These are phyloP conservation scores for Aleadryas rufinucha DNA, from an alignment of 2,113 vertebrate genomes.

Conservation along the genomic window DNA sequence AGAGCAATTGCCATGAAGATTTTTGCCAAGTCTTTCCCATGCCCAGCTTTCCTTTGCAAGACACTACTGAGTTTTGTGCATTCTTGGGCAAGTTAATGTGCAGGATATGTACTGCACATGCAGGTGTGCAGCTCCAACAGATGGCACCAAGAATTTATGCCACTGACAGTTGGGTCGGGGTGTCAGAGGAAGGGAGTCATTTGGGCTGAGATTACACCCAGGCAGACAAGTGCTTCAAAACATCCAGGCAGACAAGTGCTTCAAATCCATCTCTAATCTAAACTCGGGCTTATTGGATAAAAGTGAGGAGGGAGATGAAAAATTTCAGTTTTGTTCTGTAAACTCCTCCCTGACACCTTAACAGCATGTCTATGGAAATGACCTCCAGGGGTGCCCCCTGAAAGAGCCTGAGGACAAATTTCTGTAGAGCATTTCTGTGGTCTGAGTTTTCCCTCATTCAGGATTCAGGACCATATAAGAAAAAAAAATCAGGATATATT, in stretches of 20 bases:
- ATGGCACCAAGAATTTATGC: not conserved
- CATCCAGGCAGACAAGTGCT: accelerated
- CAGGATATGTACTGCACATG: accelerated
- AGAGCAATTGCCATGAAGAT: not conserved
- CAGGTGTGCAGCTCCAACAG: not conserved
- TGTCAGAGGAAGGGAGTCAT: not conserved
- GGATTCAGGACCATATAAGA: not conserved
- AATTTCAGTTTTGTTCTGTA: not conserved
- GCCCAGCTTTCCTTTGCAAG: not conserved
- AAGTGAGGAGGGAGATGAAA: not conserved
- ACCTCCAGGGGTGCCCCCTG: not conserved
- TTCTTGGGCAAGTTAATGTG: not conserved
- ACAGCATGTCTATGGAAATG: not conserved
- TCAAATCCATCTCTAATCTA: not conserved
- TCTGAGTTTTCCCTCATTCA: not conserved
- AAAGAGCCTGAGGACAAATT: not conserved
- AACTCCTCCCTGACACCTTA: not conserved
- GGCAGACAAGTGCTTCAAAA: not conserved
- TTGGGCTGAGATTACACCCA: not conserved
- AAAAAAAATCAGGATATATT: not conserved
- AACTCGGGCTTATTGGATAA: not conserved
- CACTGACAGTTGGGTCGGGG: not conserved
- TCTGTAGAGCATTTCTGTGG: not conserved
- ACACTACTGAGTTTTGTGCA: accelerated
- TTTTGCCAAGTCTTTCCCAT: not conserved